Percentiles rank a stretch among this genome's conserved stretches.
phyloP scores from a whole-genome alignment of 2,888 invertebrate genomes.

The Ichneumoninae sp. region DNA sequence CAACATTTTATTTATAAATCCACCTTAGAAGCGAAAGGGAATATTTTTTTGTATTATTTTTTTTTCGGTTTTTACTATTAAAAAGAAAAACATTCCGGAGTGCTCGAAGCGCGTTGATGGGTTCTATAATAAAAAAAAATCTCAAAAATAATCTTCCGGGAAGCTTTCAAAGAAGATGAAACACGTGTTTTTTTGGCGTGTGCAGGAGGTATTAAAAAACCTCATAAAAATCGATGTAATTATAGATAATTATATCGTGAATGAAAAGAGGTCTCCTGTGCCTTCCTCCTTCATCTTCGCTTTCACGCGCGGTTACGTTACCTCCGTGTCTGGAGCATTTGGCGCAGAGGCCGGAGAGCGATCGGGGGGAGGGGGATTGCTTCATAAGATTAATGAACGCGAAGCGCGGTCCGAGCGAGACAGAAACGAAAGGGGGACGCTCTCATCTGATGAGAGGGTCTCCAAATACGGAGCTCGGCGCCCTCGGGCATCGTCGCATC shows the following conservation, averaged over 20 bases:
- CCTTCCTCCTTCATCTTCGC: slow-evolving; percentile 18
- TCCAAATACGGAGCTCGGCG: slow-evolving; percentile 62
- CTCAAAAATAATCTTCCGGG: background rate
- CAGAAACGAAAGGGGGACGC: slow-evolving; percentile 47
- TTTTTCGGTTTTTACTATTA: too few relatives aligned
- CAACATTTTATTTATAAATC: too few relatives aligned
- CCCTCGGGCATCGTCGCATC: slow-evolving; percentile 60
- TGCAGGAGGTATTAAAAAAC: background rate
- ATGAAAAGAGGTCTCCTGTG: slow-evolving; percentile 51
- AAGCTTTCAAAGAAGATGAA: background rate
- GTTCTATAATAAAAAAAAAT: background rate
- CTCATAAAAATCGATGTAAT: slow-evolving; percentile 59
- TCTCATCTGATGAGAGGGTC: slow-evolving; percentile 58
- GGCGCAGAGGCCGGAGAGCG: slow-evolving; percentile 3
- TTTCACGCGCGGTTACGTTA: slow-evolving; percentile 38
- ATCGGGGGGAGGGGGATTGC: slow-evolving; percentile 73
- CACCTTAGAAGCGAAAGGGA: too few relatives aligned
- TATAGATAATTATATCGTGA: slow-evolving; percentile 62
- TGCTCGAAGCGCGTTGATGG: background rate
- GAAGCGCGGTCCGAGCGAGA: slow-evolving; percentile 69
- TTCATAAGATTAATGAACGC: slow-evolving; percentile 83
- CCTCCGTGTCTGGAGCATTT: slow-evolving; percentile 10
- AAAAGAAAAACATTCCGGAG: background rate
- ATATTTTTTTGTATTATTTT: too few relatives aligned
- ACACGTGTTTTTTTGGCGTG: background rate